Evolutionary conservation across 2,797 vertebrate genomes (phyloP).

Genomic region (Heliangelus exortis): DNA sequence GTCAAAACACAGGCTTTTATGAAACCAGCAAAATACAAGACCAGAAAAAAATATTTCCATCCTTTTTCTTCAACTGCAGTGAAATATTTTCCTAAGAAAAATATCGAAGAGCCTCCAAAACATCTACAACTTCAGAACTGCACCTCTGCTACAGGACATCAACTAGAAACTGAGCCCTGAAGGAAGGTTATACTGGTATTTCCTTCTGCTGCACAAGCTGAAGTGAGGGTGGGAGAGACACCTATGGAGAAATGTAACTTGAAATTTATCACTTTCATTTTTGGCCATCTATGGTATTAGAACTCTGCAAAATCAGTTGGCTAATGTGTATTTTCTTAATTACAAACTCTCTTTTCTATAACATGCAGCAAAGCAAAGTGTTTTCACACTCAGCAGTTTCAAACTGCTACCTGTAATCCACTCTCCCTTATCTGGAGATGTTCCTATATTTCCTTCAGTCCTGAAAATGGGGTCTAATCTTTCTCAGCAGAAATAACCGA

Average conservation of each 20-base stretch:
- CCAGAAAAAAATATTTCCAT: slow-evolving; percentile 6
- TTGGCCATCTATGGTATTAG: neutral
- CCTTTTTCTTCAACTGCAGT: neutral
- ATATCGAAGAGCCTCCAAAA: neutral
- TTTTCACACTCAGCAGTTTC: neutral
- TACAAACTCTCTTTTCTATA: neutral
- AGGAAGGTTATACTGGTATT: neutral
- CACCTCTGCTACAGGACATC: neutral
- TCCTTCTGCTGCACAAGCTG: neutral
- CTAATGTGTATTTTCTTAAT: neutral
- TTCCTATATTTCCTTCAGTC: neutral
- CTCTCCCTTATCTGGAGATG: neutral
- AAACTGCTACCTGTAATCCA: neutral
- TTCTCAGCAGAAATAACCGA: neutral
- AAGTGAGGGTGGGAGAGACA: neutral
- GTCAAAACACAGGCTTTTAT: slow-evolving; percentile 32
- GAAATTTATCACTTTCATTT: neutral
- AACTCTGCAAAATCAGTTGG: neutral
- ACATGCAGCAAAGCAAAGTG: neutral
- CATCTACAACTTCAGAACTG: neutral
- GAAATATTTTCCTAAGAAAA: neutral
- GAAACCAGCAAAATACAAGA: slow-evolving; percentile 11
- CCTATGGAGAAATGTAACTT: neutral
- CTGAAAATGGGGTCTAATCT: neutral
- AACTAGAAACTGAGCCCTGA: neutral